phyloP scores from a whole-genome alignment of 2,113 vertebrate species.

The Blennius ocellaris region DNA sequence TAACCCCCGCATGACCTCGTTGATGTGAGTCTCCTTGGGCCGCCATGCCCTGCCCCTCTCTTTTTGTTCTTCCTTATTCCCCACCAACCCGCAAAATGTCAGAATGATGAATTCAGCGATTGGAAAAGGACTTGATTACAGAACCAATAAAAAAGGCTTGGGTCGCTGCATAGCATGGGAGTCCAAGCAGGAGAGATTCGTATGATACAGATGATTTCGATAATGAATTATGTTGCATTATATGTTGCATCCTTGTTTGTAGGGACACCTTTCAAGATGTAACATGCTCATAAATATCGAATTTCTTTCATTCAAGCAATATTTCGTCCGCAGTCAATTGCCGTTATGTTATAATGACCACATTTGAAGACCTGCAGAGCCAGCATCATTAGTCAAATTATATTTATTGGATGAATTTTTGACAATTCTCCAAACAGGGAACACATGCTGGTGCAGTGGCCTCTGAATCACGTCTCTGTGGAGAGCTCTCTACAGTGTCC shows the following conservation, averaged over 20 bases:
- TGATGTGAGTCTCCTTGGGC: slow-evolving; percentile 68
- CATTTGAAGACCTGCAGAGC: slow-evolving; percentile 1
- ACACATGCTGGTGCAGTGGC: slow-evolving; percentile 45
- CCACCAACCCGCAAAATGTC: slow-evolving; percentile 45
- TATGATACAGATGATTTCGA: slow-evolving; percentile 31
- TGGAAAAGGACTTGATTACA: slow-evolving; percentile 65
- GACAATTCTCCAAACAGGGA: slow-evolving; percentile 45
- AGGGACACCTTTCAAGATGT: slow-evolving; percentile 23
- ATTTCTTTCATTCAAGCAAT: background rate
- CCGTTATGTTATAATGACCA: background rate
- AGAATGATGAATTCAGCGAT: slow-evolving; percentile 49
- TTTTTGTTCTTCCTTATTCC: slow-evolving; percentile 37
- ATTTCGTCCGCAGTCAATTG: slow-evolving; percentile 7
- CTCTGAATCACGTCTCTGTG: slow-evolving; percentile 40
- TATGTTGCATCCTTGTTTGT: slow-evolving; percentile 15
- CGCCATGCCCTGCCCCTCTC: slow-evolving; percentile 16
- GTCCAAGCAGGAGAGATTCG: slow-evolving; percentile 45
- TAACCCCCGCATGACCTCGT: slow-evolving; percentile 80
- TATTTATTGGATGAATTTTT: no score
- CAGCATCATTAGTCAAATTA: no score
- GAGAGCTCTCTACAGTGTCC: slow-evolving; percentile 33
- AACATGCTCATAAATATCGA: slow-evolving; percentile 17
- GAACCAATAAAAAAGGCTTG: slow-evolving; percentile 58
- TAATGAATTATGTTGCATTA: slow-evolving; percentile 29
- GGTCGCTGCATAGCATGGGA: slow-evolving; percentile 14